Base-by-base conservation (phyloP, 2,797 vertebrate species). In the Steatocranus sp. region DNA sequence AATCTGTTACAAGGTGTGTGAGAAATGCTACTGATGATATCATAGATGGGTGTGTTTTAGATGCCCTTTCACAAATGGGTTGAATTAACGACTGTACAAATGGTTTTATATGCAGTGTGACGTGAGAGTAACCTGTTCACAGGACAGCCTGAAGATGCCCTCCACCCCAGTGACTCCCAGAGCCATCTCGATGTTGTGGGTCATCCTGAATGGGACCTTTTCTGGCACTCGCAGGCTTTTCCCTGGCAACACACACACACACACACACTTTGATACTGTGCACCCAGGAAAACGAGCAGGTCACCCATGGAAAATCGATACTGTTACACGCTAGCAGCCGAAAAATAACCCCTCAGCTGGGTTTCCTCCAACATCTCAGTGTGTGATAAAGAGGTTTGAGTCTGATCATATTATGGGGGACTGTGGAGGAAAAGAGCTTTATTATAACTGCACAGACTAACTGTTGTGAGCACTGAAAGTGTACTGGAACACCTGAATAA, bases 201-300 rank as follows among this genome's bases (percentile, higher is more conserved):
- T 99, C 99, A 99, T 99, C 77, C 98, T 97, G 94, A 99, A 99
- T 0, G 99, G 99, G 36, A 99, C 99, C 93, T 99, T 99, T 93
- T 99, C 99, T 3, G 99, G 99, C n/a, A 99, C 99, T 58, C 99
- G 96, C 81, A 99, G 96, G 87, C 99, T 99, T 91, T 99, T 99
- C 51, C 98, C 98, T 99, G 91, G n/a, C 79, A 17, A 84, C 4
- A 80, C 4, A 61, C 4, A 30, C 18, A 61, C 4, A 30, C 18
- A 23, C 1, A 70, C 4, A 23, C 11, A 49, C 14, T 27, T 38
- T 11, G 30, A 49, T 9, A 54, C 9, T 3, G 11, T 58, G 5
- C 3, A 48, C 25, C 2, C 38, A 58, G 18, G 30, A 20, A 46
- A 32, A 48, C 4, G 3, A 73, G 68, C 41, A 0, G 17, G 4